Evolutionary conservation across 2,888 invertebrate genomes (phyloP).

Genomic region (Lepas anatifera): DNA sequence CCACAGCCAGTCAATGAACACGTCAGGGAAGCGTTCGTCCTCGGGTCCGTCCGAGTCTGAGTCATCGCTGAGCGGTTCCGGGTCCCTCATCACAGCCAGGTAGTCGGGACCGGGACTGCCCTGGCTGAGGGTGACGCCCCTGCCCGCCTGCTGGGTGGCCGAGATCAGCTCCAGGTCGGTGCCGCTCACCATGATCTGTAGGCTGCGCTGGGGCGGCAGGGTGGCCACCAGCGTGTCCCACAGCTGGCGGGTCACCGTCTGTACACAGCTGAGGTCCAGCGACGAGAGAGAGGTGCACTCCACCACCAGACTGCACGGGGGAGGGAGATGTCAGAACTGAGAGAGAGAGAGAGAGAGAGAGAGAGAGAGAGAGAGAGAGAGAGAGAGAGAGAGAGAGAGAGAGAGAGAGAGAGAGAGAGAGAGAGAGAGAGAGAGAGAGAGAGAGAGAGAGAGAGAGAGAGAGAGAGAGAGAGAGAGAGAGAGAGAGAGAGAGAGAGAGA

Average conservation of each 20-base stretch:
- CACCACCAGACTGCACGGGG: not conserved
- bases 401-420: too few species aligned
- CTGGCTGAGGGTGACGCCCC: not conserved
- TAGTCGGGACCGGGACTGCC: not conserved
- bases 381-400: too few species aligned
- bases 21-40: conserved; percentile 1
- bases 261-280: not conserved
- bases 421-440: too few species aligned
- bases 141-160: not conserved
- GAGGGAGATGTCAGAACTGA: too few species aligned
- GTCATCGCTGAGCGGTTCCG: not conserved
- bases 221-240: not conserved
- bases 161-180: not conserved
- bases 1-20: conserved; percentile 10
- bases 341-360: too few species aligned
- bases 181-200: not conserved
- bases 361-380: too few species aligned
- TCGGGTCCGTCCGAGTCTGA: not conserved
- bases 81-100: not conserved
- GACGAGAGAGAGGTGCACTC: not conserved
- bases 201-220: not conserved
- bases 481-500: too few species aligned
- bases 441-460: too few species aligned
- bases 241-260: not conserved
- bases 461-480: too few species aligned